Evolutionary conservation across 2,113 vertebrate species (phyloP), one percentile per base, ranked within the genome.

Genomic region (Centropristis striata): DNA sequence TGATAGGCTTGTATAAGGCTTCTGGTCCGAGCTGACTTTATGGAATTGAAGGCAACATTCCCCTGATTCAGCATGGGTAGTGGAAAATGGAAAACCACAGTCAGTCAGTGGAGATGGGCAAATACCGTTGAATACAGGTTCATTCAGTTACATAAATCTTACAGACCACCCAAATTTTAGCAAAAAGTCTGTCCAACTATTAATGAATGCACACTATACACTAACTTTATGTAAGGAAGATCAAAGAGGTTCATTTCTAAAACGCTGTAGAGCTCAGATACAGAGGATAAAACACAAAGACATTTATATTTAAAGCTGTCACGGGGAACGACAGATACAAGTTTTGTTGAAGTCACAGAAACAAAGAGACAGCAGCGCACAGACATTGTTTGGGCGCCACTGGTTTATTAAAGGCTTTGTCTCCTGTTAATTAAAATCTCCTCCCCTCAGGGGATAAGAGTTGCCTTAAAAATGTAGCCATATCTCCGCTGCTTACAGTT

Each of bases 341-440:
- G 15, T 13, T 20, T 9, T 20, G 10, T 20, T 63, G 21, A 42
- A 36, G 20, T 46, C 10, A 32, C 27, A 69, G n/a, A 58, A 78
- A 46, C 37, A 6, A 11, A 8, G 42, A 75, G 57, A 78, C 65
- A 41, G 42, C 49, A 16, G 60, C 27, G 54, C 42, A 21, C 25
- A n/a, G 50, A 64, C 71, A 44, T 75, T 76, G 75, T 90, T 82
- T 67, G 14, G 50, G 55, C 20, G 64, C 25, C 12, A 32, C 32
- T 69, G 42, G 18, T 80, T 88, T 69, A 75, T 87, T 78, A 84
- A 84, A 77, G 57, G 67, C 72, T 90, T 90, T 83, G 75, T 83
- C 78, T 72, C 71, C 71, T 7, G 42, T 79, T 91, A 88, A 91
- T 91, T 90, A 86, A 86, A 92, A 90, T 81, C 69, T 68, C 46